Evolutionary conservation across 2,113 vertebrate genomes (phyloP), one percentile per base, ranked within the genome.

Genomic region (Scytalopus superciliaris): DNA sequence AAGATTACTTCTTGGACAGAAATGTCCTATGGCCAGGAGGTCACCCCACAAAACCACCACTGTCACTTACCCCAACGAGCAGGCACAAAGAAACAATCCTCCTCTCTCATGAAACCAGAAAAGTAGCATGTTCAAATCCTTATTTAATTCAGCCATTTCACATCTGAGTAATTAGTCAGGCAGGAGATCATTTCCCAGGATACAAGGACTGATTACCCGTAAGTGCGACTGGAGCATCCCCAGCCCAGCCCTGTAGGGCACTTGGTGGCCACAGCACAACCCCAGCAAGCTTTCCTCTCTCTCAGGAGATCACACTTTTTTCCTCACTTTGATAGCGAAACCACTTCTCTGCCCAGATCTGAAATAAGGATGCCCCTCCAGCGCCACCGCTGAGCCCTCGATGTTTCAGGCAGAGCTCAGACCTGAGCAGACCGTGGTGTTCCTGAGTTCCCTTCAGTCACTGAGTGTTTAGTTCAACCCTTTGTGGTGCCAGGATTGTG

Each of bases 91-190:
- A 6, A 92, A 56, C 25, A 62, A 57, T 19, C n/a, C n/a, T 70
- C 27, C 40, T 35, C 68, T 64, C 62, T 52, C 76, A 50, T 2
- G 10, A 64, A 67, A 47, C 14, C 1, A 0, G 37, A 78, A 37
- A 59, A 75, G 31, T 0, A 84, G 33, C 33, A 31, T 25, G 44
- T 52, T 72, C 35, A 82, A 90, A 56, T 52, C 63, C 79, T 89
- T 50, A 78, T 56, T 97, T 76, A 84, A 89, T 77, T 77, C 81
- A 91, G 60, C 47, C 72, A 55, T 75, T 79, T 78, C 74, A 78
- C 40, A 66, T 16, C n/a, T 60, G 60, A 70, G 21, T 86, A 87
- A 80, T 79, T 30, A 91, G 69, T 47, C 45, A 84, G 56, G 73
- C 49, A 95, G 56, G 90, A 90, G 76, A 85, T 66, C 11, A 63